Conservation (phyloP, 1,140 invertebrate species). For the Physella acuta region DNA sequence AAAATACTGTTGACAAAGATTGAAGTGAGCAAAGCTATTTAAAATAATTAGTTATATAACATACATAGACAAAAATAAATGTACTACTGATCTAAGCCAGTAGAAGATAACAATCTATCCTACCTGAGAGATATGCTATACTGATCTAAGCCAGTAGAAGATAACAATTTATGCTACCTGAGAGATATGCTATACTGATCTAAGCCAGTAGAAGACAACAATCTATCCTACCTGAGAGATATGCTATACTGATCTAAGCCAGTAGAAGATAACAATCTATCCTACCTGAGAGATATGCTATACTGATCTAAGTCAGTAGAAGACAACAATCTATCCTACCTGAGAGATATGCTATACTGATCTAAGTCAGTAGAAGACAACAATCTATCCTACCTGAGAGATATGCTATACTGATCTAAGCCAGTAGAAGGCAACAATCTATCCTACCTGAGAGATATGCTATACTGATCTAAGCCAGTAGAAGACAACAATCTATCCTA, state of each 20-base stretch:
- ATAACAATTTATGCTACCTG: not conserved
- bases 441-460: not conserved
- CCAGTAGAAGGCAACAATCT: too few relatives aligned
- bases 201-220: not conserved
- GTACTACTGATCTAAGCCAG: not conserved
- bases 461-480: not conserved
- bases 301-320: not conserved
- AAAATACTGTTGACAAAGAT: not conserved
- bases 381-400: conserved; percentile 2
- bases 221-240: not conserved
- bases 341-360: not conserved
- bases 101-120: not conserved
- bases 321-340: too few relatives aligned
- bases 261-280: not conserved
- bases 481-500: too few relatives aligned
- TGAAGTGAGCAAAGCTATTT: too few relatives aligned
- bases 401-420: not conserved
- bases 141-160: not conserved
- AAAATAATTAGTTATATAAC: too few relatives aligned
- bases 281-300: not conserved
- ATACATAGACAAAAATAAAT: not conserved
- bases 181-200: conserved; percentile 3
- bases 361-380: not conserved
- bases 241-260: conserved; percentile 3
- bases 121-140: conserved; percentile 3